Evolutionary conservation across 92 coral and sea anemone species (phyloP).

Genomic region (Blastomussa wellsi): DNA sequence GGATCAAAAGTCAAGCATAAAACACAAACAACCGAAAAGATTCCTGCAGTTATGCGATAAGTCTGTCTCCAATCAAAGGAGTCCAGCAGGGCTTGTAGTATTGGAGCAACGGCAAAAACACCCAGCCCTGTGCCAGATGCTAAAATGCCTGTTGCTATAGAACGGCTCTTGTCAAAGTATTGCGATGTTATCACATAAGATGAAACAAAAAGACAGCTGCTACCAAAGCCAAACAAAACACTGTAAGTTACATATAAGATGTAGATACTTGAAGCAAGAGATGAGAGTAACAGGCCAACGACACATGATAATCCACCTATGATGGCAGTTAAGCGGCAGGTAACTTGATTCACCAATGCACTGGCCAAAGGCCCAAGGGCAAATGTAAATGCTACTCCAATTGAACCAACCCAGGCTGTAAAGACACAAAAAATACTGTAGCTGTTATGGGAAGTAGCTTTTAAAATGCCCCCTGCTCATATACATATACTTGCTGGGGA

Average conservation of each 20-base stretch:
- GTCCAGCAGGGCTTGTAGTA: constrained; percentile 54
- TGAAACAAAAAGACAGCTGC: constrained; percentile 46
- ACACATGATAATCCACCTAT: constrained; percentile 48
- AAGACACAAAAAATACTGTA: neutral
- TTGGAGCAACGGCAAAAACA: constrained; percentile 52
- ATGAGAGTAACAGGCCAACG: constrained; percentile 44
- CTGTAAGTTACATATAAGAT: constrained; percentile 61
- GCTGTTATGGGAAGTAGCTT: neutral
- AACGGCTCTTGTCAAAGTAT: constrained; percentile 58
- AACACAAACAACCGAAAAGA: constrained; percentile 29
- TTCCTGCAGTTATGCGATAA: constrained; percentile 57
- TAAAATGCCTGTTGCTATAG: constrained; percentile 69
- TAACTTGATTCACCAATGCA: constrained; percentile 45
- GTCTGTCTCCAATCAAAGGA: constrained; percentile 62
- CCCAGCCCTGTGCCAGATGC: constrained; percentile 70
- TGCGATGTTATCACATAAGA: constrained; percentile 50
- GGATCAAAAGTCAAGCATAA: constrained; percentile 46
- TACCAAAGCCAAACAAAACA: constrained; percentile 58
- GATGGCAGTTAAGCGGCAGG: constrained; percentile 51
- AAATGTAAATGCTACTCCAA: constrained; percentile 39
- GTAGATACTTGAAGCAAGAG: constrained; percentile 40
- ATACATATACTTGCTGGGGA: no score
- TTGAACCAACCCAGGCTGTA: constrained; percentile 74
- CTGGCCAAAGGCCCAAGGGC: constrained; percentile 52
- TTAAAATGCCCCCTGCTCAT: no score